Evolutionary conservation across 2,113 vertebrate genomes (phyloP), one percentile per base, ranked within the genome.

Genomic region (Ahaetulla prasina): DNA sequence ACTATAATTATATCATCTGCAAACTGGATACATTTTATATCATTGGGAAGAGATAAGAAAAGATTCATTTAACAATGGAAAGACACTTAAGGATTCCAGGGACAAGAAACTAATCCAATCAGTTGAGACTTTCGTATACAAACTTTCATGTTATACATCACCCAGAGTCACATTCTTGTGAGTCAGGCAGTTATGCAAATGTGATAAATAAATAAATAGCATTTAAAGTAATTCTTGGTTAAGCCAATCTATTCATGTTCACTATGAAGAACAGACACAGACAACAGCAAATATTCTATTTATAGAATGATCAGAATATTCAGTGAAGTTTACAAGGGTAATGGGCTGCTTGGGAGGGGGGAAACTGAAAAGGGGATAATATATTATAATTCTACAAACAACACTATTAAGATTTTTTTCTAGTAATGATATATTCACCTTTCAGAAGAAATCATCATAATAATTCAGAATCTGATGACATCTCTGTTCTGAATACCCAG

Each of bases 401-500:
- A 63, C 20, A 74, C 27, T 0, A 94, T 90, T 14, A 14, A 88
- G 27, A 91, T 94, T 91, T 87, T 89, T 47, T 87, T 91, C 9
- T 60, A 74, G 91, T 50, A 91, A 93, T 27, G 91, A 0, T 50
- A 86, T 86, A 49, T 86, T 49, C 85, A 86, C 43, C 85, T 30
- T 86, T 86, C 25, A 95, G 35, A 92, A 7, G 85, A 49, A 57
- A 86, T 93, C 9, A 89, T 88, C 47, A 94, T 3, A 91, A 93
- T 0, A 91, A 2, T 93, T 93, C 54, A 92, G 9, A 93, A 23
- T 22, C 94, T 87, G 54, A 93, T 87, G 47, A 90, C 94, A 30
- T 92, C 95, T 96, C 93, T 95, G 92, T 96, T 97, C 95, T 96
- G 96, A 94, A 96, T 95, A 96, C 93, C 94, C 96, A 95, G 94